Evolutionary conservation across 2,888 invertebrate genomes (phyloP).

Genomic region (Diplolepis rosae): DNA sequence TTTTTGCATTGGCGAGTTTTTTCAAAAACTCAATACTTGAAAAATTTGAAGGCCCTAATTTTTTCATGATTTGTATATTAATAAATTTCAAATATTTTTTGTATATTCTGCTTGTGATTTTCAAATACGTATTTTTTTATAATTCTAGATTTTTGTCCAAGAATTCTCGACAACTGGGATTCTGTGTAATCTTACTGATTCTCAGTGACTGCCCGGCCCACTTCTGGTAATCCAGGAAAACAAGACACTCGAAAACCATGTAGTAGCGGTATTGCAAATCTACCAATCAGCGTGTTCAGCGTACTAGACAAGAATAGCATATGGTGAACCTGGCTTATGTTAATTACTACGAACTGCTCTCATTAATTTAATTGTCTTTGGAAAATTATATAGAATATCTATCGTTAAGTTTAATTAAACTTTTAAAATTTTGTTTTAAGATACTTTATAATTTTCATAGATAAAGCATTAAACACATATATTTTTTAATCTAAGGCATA

Average conservation of each 20-base stretch:
- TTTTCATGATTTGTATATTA: too few species aligned
- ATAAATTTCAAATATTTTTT: too few species aligned
- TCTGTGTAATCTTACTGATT: conserved; percentile 62
- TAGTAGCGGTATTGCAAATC: conserved; percentile 53
- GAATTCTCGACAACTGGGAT: conserved; percentile 37
- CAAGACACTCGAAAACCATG: conserved; percentile 50
- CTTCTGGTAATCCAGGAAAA: background rate
- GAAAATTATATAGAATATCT: background rate
- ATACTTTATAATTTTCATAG: too few species aligned
- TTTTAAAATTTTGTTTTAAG: background rate
- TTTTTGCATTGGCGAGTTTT: too few species aligned
- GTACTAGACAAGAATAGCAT: conserved; percentile 40
- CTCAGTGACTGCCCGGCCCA: conserved; percentile 49
- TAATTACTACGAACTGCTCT: background rate
- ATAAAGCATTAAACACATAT: too few species aligned
- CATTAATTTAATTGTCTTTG: background rate
- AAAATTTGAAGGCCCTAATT: too few species aligned
- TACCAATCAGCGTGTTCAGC: conserved; percentile 49
- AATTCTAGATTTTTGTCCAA: too few species aligned
- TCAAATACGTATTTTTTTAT: background rate
- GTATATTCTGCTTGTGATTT: too few species aligned
- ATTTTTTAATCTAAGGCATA: too few species aligned
- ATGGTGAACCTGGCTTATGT: background rate
- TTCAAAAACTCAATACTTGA: too few species aligned
- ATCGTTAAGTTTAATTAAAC: background rate